phyloP scores from a whole-genome alignment of 2,888 invertebrate genomes.

The Cerastis leucographa region DNA sequence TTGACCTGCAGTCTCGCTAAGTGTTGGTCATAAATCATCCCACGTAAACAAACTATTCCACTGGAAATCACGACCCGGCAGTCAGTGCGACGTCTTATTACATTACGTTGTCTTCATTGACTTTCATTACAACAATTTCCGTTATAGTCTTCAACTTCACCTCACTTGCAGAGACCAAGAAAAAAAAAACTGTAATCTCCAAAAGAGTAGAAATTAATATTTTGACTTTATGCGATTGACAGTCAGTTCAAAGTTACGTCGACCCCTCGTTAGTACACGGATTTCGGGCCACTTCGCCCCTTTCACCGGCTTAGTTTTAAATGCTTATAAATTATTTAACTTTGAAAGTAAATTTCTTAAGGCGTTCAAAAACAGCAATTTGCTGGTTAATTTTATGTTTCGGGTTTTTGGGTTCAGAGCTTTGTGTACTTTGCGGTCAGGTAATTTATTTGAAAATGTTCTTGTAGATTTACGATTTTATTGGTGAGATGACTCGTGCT shows the following conservation, averaged over 20 bases:
- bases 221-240: conserved; percentile 44
- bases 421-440: conserved; percentile 13
- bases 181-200: neutral
- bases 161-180: neutral
- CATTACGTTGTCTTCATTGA: neutral
- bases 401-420: neutral
- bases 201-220: conserved; percentile 10
- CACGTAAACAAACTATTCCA: neutral
- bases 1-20: neutral
- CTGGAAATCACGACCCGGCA: neutral
- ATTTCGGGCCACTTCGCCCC: conserved; percentile 43
- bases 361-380: conserved; percentile 53
- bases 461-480: neutral
- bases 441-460: conserved; percentile 11
- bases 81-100: neutral
- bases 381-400: conserved; percentile 28
- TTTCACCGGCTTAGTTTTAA: conserved; percentile 62
- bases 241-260: conserved; percentile 51
- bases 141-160: neutral
- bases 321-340: conserved; percentile 62
- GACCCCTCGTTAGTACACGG: conserved; percentile 45
- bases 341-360: conserved; percentile 44
- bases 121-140: neutral
- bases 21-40: neutral
- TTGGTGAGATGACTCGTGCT: neutral